Base-by-base conservation (phyloP, 2,888 invertebrate genomes). In the Microplitis manilae region DNA sequence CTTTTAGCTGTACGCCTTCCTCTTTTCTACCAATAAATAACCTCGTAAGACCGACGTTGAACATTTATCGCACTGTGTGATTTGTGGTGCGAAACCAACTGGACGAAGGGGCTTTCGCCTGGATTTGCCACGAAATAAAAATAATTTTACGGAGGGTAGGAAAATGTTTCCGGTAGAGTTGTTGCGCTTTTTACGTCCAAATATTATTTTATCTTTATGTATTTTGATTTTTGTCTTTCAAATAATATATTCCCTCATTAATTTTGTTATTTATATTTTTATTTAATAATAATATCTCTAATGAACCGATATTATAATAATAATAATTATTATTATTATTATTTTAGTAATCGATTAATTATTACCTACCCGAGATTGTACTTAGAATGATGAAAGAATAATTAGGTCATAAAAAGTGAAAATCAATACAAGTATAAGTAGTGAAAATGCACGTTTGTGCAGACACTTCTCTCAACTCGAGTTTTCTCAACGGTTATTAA, bases 31-130 rank as follows among this genome's bases (percentile, higher is more conserved):
- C 81, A 79, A 85, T 85, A 85, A 86, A 85, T 86, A 86, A 85
- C 83, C 79, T 79, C 73, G 79, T 80, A 81, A 83, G 82, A 83
- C 82, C 83, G 80, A 83, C 79, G 82, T 77, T 69, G 83, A 83
- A 83, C 85, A 84, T 86, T 86, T 86, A 84, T 85, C 85, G 85
- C 83, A 72, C 75, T 61, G 72, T 75, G 82, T 84, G 85, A 86
- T 85, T 86, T 85, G 85, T 84, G 84, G 79, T 68, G 78, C 77
- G 71, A 71, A 71, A 71, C 71, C 71, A 20, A 71, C 71, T 71
- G 71, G 71, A 71, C 71, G 71, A 71, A 71, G 71, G 71, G 71
- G 71, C 71, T 71, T 71, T 71, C 71, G 71, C 71, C 71, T 59
- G 71, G 71, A 61, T 30, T 71, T 60, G 71, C 41, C 65, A 30